These are phyloP conservation scores for Pipistrellus kuhlii DNA, from an alignment of 2,797 vertebrate genomes.

Conservation along the genomic window DNA sequence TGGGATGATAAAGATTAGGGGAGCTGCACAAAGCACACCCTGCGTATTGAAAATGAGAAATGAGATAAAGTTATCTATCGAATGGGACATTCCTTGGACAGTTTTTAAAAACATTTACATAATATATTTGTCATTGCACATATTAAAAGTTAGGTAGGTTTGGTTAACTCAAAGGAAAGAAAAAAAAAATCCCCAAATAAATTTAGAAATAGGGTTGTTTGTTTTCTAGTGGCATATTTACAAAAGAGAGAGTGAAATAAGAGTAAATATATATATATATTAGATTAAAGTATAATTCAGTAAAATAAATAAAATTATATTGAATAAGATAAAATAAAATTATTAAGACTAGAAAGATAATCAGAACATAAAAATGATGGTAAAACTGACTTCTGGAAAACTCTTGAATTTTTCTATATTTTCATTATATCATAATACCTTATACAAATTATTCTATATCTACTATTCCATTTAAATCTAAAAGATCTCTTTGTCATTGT, in stretches of 20 bases:
- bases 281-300: background rate
- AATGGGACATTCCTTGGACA: background rate
- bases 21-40: slow-evolving; percentile 95
- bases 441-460: background rate
- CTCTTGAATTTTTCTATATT: background rate
- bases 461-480: background rate
- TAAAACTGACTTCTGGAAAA: background rate
- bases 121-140: background rate
- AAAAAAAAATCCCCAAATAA: background rate
- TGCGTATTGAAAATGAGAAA: slow-evolving; percentile 85
- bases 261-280: too few relatives aligned
- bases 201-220: background rate
- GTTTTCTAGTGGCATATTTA: background rate
- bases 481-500: background rate
- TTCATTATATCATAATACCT: slow-evolving; percentile 21
- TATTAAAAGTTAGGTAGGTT: background rate
- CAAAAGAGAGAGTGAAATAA: slow-evolving; percentile 2
- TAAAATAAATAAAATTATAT: background rate
- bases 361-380: slow-evolving; percentile 1
- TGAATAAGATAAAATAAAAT: background rate
- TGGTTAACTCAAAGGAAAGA: background rate
- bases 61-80: slow-evolving; percentile 56
- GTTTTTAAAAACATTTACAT: slow-evolving; percentile 15
- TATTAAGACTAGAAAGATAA: background rate
- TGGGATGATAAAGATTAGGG: slow-evolving; percentile 97